Conservation (phyloP, 1,140 invertebrate species). For the Drosophila ironensis region DNA sequence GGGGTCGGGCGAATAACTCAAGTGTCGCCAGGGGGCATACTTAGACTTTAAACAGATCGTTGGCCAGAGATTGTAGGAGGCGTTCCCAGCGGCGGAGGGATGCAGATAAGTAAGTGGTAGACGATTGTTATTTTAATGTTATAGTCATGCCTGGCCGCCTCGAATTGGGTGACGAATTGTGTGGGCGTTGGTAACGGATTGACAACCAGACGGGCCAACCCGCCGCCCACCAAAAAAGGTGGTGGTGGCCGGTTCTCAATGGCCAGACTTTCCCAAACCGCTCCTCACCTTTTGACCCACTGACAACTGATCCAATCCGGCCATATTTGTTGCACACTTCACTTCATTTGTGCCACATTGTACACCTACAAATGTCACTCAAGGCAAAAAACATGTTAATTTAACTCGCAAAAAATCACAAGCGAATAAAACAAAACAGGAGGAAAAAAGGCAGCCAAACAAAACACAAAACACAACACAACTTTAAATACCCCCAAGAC, state of each 20-base stretch:
- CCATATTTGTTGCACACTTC: conserved; percentile 80
- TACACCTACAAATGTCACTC: conserved; percentile 80
- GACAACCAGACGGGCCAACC: conserved; percentile 40
- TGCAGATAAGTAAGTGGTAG: conserved; percentile 71
- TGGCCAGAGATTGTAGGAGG: conserved; percentile 50
- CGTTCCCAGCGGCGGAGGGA: conserved; percentile 30
- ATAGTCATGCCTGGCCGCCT: conserved; percentile 51
- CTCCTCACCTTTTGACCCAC: conserved; percentile 30
- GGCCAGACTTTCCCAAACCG: conserved; percentile 24
- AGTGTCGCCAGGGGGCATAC: conserved; percentile 68
- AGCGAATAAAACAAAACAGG: conserved; percentile 9
- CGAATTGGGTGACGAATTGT: conserved; percentile 71
- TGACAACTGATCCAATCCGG: conserved; percentile 34
- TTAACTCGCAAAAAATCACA: conserved; percentile 61
- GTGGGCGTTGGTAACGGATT: conserved; percentile 75
- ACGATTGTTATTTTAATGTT: conserved; percentile 78
- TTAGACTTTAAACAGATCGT: conserved; percentile 79
- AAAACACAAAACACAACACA: conserved; percentile 23
- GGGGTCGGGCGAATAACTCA: conserved; percentile 67
- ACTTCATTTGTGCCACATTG: conserved; percentile 79
- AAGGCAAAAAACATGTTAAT: conserved; percentile 77
- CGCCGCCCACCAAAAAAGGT: neutral
- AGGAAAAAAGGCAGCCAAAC: neutral
- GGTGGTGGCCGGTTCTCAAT: neutral
- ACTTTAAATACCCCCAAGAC: conserved; percentile 39